phyloP scores from a whole-genome alignment of 1,140 invertebrate genomes.

The Drosophila funebris region DNA sequence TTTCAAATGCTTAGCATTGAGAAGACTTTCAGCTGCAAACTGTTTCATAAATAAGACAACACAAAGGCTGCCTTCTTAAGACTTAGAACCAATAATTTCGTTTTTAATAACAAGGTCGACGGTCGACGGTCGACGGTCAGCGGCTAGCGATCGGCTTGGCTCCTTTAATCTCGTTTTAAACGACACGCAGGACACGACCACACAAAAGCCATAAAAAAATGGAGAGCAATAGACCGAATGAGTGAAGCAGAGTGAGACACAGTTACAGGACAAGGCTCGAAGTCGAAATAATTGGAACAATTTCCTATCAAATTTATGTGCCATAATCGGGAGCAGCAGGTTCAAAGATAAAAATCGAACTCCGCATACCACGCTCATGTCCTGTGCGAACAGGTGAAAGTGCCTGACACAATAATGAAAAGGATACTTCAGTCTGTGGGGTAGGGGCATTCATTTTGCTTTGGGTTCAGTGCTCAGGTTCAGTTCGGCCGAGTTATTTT shows the following conservation, averaged over 20 bases:
- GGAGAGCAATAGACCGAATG: slow-evolving; percentile 38
- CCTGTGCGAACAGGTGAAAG: slow-evolving; percentile 71
- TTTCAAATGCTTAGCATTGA: slow-evolving; percentile 30
- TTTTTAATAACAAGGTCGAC: slow-evolving; percentile 69
- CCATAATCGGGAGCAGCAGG: slow-evolving; percentile 81
- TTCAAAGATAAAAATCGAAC: slow-evolving; percentile 80
- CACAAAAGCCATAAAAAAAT: slow-evolving; percentile 73
- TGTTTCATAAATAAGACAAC: slow-evolving; percentile 49
- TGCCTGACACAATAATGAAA: slow-evolving; percentile 51
- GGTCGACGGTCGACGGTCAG: no score
- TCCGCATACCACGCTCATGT: slow-evolving; percentile 49
- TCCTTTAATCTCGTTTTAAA: slow-evolving; percentile 77
- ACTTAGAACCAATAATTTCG: slow-evolving; percentile 55
- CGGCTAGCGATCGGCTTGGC: slow-evolving; percentile 34
- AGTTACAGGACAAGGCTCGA: background rate
- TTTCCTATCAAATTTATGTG: slow-evolving; percentile 82
- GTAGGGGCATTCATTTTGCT: background rate
- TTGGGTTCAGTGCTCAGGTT: slow-evolving; percentile 1
- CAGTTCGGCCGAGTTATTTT: slow-evolving; percentile 54
- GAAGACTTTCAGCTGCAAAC: slow-evolving; percentile 48
- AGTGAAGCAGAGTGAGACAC: background rate
- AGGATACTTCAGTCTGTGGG: slow-evolving; percentile 21
- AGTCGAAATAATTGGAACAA: slow-evolving; percentile 77
- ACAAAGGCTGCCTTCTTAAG: slow-evolving; percentile 28
- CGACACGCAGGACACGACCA: slow-evolving; percentile 69